Conservation (phyloP, 2,888 invertebrate genomes). For the Phengaris alcon region DNA sequence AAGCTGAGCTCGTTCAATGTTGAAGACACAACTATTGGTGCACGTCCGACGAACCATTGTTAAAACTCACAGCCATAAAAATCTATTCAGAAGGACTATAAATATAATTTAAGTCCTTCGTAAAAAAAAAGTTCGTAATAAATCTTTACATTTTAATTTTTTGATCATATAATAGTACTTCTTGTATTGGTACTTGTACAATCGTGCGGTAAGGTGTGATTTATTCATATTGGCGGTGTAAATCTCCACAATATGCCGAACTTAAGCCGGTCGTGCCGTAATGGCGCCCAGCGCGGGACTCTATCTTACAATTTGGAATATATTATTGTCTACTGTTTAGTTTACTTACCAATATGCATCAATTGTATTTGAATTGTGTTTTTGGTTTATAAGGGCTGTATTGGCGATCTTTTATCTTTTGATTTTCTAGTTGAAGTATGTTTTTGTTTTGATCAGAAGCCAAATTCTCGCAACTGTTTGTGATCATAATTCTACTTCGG, state of each 20-base stretch:
- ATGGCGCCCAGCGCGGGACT: constrained; percentile 5
- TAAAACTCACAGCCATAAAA: too few relatives aligned
- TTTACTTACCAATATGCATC: constrained; percentile 7
- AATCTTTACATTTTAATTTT: too few relatives aligned
- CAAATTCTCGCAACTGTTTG: too few relatives aligned
- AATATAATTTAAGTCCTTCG: too few relatives aligned
- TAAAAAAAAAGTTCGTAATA: too few relatives aligned
- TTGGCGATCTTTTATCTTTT: not conserved
- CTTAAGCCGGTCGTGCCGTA: constrained; percentile 13
- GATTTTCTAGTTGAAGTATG: not conserved
- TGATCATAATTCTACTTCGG: too few relatives aligned
- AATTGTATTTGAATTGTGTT: not conserved
- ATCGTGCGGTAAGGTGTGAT: not conserved
- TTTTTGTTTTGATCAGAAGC: not conserved
- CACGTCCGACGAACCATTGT: too few relatives aligned
- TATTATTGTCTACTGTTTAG: not conserved
- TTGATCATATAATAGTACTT: too few relatives aligned
- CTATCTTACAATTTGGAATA: constrained; percentile 17
- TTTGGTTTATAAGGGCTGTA: not conserved
- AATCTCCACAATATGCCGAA: constrained; percentile 17
- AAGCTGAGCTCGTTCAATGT: too few relatives aligned
- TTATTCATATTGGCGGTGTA: constrained; percentile 21
- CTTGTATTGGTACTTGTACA: too few relatives aligned
- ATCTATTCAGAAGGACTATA: too few relatives aligned
- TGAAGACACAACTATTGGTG: too few relatives aligned